Percentiles rank a stretch among this genome's conserved stretches.
These are phyloP conservation scores for Drosophila robusta DNA, from an alignment of 2,888 invertebrate species.

Conservation along the genomic window DNA sequence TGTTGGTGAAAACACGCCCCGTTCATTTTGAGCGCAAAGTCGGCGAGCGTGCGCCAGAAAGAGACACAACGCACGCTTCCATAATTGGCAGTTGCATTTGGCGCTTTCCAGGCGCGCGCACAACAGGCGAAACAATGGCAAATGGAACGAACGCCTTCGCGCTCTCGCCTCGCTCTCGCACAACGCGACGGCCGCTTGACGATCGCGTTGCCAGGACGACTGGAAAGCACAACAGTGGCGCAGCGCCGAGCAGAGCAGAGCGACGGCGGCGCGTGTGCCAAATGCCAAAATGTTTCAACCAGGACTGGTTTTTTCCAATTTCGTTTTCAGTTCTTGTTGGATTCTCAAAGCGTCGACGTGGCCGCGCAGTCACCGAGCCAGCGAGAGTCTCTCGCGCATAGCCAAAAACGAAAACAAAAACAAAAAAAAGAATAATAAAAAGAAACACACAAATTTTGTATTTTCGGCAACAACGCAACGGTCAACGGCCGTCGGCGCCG, in stretches of 20 bases:
- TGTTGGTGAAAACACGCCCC: conserved; percentile 62
- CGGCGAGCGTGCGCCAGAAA: conserved; percentile 35
- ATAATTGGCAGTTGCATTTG: conserved; percentile 59
- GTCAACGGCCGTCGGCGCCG: conserved; percentile 56
- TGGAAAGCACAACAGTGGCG: conserved; percentile 68
- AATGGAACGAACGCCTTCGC: conserved; percentile 37
- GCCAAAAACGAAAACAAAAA: conserved; percentile 2
- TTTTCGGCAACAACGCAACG: conserved; percentile 52
- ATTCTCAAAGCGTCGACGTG: conserved; percentile 84
- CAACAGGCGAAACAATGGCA: conserved; percentile 42
- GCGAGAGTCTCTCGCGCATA: conserved; percentile 48
- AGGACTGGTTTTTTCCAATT: conserved; percentile 85
- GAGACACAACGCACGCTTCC: conserved; percentile 52
- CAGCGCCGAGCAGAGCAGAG: conserved; percentile 7
- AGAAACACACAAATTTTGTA: conserved; percentile 15
- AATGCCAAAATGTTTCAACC: conserved; percentile 67
- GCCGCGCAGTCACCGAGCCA: conserved; percentile 61
- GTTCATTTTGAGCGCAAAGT: conserved; percentile 53
- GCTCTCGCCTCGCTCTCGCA: conserved; percentile 24
- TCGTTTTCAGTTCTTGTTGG: conserved; percentile 85
- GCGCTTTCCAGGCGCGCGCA: conserved; percentile 56
- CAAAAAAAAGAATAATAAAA: conserved; percentile 10
- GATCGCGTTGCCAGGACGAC: conserved; percentile 80
- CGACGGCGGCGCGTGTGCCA: conserved; percentile 40
- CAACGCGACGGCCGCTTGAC: conserved; percentile 27